phyloP scores from a whole-genome alignment of 2,888 invertebrate species.

The Drosophila cognata region DNA sequence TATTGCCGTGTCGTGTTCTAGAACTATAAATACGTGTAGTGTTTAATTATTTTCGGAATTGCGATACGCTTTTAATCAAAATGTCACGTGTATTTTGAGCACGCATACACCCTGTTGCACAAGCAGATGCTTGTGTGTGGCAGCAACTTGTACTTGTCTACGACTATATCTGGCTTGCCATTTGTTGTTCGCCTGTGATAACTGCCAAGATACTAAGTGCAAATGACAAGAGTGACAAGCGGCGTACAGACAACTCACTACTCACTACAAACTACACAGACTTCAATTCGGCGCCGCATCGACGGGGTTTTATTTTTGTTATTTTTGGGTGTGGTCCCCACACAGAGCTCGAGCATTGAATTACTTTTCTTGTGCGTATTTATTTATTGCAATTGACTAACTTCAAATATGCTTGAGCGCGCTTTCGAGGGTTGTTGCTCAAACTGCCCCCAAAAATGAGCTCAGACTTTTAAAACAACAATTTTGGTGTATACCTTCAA shows the following conservation, averaged over 20 bases:
- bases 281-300: constrained; percentile 43
- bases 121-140: constrained; percentile 13
- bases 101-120: constrained; percentile 57
- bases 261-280: background rate
- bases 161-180: constrained; percentile 22
- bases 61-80: constrained; percentile 44
- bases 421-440: constrained; percentile 25
- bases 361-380: constrained; percentile 19
- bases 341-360: constrained; percentile 4
- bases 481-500: background rate
- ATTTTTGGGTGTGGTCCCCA: constrained; percentile 44
- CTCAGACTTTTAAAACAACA: background rate
- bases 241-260: background rate
- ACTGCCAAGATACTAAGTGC: constrained; percentile 13
- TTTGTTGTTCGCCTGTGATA: constrained; percentile 34
- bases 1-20: constrained; percentile 10
- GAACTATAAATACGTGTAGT: constrained; percentile 34
- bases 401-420: constrained; percentile 6
- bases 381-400: constrained; percentile 38
- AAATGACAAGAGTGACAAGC: constrained; percentile 2
- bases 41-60: constrained; percentile 43
- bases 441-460: constrained; percentile 5
- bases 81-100: constrained; percentile 39
- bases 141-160: constrained; percentile 13
- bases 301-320: background rate